phyloP scores from a whole-genome alignment of 2,888 invertebrate species.

The Patella depressa region DNA sequence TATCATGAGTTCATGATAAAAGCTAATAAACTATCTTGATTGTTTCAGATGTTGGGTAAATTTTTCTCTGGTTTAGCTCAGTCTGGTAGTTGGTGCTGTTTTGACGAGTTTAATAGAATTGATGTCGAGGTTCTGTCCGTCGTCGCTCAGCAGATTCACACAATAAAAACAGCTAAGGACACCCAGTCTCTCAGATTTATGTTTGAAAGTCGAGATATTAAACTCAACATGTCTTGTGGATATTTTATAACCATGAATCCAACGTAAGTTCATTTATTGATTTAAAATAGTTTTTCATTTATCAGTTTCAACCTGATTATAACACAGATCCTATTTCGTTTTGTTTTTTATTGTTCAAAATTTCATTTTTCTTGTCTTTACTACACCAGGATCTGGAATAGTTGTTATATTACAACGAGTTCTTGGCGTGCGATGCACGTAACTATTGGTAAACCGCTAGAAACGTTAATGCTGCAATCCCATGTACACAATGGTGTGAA shows the following conservation, averaged over 20 bases:
- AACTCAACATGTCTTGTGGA: constrained; percentile 69
- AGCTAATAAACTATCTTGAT: neutral
- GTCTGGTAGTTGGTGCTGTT: constrained; percentile 71
- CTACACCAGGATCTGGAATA: too few species aligned
- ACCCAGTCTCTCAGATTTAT: constrained; percentile 63
- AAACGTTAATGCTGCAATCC: too few species aligned
- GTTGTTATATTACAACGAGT: too few species aligned
- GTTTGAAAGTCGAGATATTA: constrained; percentile 71
- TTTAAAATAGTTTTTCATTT: too few species aligned
- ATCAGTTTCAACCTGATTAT: too few species aligned
- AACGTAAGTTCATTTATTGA: constrained; percentile 50
- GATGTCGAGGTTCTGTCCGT: constrained; percentile 71
- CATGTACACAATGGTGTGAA: too few species aligned
- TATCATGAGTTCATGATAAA: neutral
- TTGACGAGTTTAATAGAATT: constrained; percentile 72
- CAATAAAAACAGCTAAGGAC: constrained; percentile 71
- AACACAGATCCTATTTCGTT: too few species aligned
- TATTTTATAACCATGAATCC: constrained; percentile 72
- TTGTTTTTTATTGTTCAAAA: too few species aligned
- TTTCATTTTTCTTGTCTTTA: too few species aligned
- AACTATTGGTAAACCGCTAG: too few species aligned
- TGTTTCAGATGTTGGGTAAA: constrained; percentile 67
- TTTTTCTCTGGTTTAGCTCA: constrained; percentile 71
- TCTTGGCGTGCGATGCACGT: too few species aligned
- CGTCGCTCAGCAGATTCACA: constrained; percentile 70